phyloP scores from a whole-genome alignment of 2,113 vertebrate genomes.

The Mesitornis unicolor region DNA sequence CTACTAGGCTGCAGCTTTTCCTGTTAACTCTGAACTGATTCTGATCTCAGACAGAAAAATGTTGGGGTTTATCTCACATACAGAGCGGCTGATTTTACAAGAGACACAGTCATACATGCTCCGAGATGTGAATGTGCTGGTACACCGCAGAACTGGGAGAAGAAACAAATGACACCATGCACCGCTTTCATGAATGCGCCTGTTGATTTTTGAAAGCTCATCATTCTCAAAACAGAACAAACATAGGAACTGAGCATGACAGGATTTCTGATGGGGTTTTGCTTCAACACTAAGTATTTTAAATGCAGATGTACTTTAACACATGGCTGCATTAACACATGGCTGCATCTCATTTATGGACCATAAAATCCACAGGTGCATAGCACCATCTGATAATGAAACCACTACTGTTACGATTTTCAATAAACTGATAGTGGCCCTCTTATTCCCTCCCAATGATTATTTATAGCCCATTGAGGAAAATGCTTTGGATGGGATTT shows the following conservation, averaged over 20 bases:
- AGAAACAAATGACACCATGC: conserved; percentile 16
- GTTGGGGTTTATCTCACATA: background rate
- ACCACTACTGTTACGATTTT: background rate
- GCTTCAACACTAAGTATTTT: background rate
- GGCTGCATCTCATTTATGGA: background rate
- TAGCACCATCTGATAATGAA: background rate
- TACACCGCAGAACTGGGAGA: background rate
- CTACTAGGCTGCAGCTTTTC: background rate
- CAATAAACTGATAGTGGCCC: background rate
- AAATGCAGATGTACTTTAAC: conserved; percentile 31
- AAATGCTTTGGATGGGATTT: conserved; percentile 10
- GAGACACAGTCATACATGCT: background rate
- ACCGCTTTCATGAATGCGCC: background rate
- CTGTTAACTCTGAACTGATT: background rate
- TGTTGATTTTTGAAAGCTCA: background rate
- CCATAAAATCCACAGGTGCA: conserved; percentile 46
- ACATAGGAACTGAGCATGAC: background rate
- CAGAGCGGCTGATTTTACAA: background rate
- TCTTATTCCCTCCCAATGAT: background rate
- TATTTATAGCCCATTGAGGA: background rate
- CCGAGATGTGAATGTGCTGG: background rate
- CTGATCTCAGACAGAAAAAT: background rate
- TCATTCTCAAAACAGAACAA: background rate
- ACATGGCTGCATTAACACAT: background rate
- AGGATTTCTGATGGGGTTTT: background rate